Evolutionary conservation across 2,113 vertebrate genomes (phyloP).

Genomic region (Neogale vison): DNA sequence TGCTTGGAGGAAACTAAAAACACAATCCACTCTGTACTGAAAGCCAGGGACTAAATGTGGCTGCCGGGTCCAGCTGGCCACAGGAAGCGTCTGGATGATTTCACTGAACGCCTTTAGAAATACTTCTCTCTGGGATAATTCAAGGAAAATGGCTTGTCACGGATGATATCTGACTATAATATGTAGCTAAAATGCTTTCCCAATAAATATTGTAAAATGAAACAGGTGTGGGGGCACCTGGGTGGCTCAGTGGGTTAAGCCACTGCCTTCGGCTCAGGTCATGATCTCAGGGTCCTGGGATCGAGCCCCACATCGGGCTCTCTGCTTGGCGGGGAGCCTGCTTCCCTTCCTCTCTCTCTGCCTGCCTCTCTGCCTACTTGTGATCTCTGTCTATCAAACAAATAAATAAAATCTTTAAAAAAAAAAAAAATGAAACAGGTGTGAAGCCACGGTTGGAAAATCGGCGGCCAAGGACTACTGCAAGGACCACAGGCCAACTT

Average conservation of each 20-base stretch:
- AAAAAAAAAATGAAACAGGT: constrained; percentile 55
- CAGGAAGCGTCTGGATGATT: neutral
- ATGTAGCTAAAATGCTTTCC: constrained; percentile 46
- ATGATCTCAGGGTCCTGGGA: no score
- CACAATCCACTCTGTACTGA: neutral
- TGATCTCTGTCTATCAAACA: no score
- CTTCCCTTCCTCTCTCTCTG: no score
- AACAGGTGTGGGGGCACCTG: constrained; percentile 52
- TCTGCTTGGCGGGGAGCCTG: no score
- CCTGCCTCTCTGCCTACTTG: no score
- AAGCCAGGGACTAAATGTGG: neutral
- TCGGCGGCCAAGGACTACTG: neutral
- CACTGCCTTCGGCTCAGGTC: no score
- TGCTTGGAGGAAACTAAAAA: neutral
- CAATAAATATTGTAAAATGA: constrained; percentile 50
- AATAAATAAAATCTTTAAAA: no score
- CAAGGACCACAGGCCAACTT: neutral
- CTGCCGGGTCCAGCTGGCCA: neutral
- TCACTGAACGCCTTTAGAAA: constrained; percentile 11
- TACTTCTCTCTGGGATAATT: constrained; percentile 53
- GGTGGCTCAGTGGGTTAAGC: no score
- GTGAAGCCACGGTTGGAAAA: constrained; percentile 30
- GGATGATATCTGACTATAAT: constrained; percentile 56
- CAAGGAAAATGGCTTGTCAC: constrained; percentile 51
- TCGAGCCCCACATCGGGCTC: no score